Base-by-base conservation (phyloP, 2,888 invertebrate species). In the Autographa gamma region DNA sequence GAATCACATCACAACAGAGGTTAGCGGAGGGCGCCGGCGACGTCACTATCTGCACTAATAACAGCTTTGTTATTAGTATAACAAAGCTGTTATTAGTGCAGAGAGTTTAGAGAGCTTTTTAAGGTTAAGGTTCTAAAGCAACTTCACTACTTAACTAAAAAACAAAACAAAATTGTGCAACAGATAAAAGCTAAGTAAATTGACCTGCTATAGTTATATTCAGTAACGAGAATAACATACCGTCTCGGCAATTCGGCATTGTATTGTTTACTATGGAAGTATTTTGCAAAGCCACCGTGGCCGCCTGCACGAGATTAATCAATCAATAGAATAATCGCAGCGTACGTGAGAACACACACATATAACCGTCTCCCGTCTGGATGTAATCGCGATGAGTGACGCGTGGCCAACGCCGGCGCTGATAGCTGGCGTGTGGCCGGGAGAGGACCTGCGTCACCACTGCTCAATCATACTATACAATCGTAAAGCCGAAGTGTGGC, bases 361-460 rank as follows among this genome's bases (percentile, higher is more conserved):
- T 19, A 32, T 59, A 52, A 16, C 13, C 31, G 18, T 8, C 6
- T 2, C 43, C 31, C 41, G 38, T 34, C 59, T 8, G 11, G 31
- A 43, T 14, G 16, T 1, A 11, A 18, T 60, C 32, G 2, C 32
- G 11, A 34, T 25, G 16, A 18, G 14, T 60, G 68, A 63, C 62
- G 52, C n/a, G 52, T 52, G 41, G 16, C 32, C 58, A 8, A 16
- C 61, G 16, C 31, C 61, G 3, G 18, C 61, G 18, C 25, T 25
- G 58, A 63, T 48, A 73, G n/a, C 43, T 32, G 34, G 4, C 13
- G 19, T 38, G 13, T 0, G 43, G 48, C 18, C 16, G 38, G n/a
- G 60, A 52, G 14, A 43, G n/a, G 64, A 74, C 63, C 43, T 59
- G 31, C 19, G 68, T 13, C 38, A 38, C 13, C n/a, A 18, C 43